Base-by-base conservation (phyloP, 64 coral and sea anemone genomes). In the Dendronephthya gigantea region DNA sequence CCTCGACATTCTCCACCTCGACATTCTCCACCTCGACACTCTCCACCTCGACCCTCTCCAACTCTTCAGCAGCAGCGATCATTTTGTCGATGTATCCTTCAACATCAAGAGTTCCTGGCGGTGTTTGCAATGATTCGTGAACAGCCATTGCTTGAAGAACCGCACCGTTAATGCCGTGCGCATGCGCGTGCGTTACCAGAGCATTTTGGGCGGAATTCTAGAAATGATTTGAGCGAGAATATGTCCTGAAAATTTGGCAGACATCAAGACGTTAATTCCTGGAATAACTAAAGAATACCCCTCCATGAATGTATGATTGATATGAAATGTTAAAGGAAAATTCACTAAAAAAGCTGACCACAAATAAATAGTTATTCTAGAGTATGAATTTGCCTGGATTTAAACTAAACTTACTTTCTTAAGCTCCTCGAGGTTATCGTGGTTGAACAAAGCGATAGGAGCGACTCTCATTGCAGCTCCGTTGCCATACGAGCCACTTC, bases 391-490 rank as follows among this genome's bases (percentile, higher is more conserved):
- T 62, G 16, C 12, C 25, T 62, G 1, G 55, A 6, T 27, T 8
- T 22, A 33, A 15, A 40, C 34, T 49, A 19, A 29, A 9, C 56
- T 90, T 40, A 98, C 95, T 92, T 98, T 51, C 41, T 87, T 58
- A 83, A 98, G 29, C 35, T 85, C 59, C 19, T 75, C 33, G 7
- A 49, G 87, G 85, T 85, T 88, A 68, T 85, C 87, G 52, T 90
- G 74, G 36, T 79, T 35, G 38, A 88, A 93, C 48, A 98, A 86
- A 23, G 95, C 92, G 23, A 98, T 32, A 70, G 95, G 95, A 38
- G 95, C 89, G 45, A 98, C 93, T 47, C 95, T 91, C 95, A 98
- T 98, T 0, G 95, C 92, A 19, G 92, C 95, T 49, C 95, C 95
- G 39, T 98, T 98, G 0, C 95, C 95, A 83, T 90, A 98, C 28